phyloP scores from a whole-genome alignment of 2,113 vertebrate species.

The Alligator mississippiensis region DNA sequence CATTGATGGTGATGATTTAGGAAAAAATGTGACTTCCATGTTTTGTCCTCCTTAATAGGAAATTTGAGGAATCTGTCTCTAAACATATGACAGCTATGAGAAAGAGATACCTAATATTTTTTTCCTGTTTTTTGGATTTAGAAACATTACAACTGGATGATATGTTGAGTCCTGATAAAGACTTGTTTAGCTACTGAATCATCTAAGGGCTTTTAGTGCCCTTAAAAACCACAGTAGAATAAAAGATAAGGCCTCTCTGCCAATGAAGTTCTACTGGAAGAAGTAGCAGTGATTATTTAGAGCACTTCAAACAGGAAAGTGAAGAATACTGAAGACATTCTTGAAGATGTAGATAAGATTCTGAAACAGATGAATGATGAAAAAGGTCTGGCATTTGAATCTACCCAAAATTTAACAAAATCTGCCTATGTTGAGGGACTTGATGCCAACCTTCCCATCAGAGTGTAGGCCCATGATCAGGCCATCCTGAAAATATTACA shows the following conservation, averaged over 20 bases:
- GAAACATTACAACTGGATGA: background rate
- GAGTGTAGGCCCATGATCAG: background rate
- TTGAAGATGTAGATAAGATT: background rate
- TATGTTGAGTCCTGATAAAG: background rate
- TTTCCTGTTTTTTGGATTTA: background rate
- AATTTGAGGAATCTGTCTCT: background rate
- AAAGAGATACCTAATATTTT: background rate
- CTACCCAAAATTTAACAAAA: background rate
- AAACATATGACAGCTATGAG: background rate
- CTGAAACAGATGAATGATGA: background rate
- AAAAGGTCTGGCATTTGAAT: background rate
- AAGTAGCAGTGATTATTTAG: background rate
- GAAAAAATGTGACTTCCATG: background rate
- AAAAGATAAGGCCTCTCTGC: background rate
- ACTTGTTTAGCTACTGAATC: background rate
- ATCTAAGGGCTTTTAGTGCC: fast-evolving
- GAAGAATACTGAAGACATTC: background rate
- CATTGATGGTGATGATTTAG: background rate
- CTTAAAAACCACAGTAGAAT: background rate
- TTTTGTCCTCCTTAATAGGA: background rate
- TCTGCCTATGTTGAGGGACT: fast-evolving
- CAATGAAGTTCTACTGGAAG: background rate
- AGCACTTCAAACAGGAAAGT: background rate
- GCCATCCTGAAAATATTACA: background rate
- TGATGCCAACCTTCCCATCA: fast-evolving